These are phyloP conservation scores for Sarcophaga variegata DNA, from an alignment of 2,888 invertebrate species.

Conservation along the genomic window DNA sequence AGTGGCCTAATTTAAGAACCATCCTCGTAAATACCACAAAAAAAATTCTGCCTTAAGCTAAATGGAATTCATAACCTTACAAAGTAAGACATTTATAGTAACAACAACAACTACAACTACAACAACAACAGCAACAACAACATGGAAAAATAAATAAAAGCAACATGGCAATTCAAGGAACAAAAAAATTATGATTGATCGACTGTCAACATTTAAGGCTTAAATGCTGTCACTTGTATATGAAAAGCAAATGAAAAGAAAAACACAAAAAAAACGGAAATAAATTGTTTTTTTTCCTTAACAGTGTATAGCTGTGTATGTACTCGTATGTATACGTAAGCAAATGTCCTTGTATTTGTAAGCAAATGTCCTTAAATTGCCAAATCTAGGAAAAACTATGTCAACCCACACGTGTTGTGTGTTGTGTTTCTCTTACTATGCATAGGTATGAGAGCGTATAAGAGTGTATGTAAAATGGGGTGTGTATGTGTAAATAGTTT, in stretches of 20 bases:
- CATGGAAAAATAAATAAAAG: neutral
- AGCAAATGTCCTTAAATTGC: constrained; percentile 20
- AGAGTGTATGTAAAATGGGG: neutral
- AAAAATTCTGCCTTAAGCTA: constrained; percentile 40
- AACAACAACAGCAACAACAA: neutral
- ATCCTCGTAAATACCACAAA: constrained; percentile 10
- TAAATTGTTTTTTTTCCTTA: neutral
- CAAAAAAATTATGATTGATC: constrained; percentile 55
- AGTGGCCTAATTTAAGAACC: neutral
- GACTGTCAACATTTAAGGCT: constrained; percentile 56
- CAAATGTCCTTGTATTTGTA: neutral
- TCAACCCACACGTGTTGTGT: neutral
- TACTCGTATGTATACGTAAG: neutral
- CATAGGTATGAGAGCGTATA: neutral
- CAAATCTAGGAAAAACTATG: constrained; percentile 1
- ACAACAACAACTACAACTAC: neutral
- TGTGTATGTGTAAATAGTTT: constrained; percentile 33
- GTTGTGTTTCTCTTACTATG: neutral
- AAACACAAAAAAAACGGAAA: neutral
- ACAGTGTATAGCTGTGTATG: neutral
- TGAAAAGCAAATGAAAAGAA: too few relatives aligned
- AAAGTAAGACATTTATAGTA: too few relatives aligned
- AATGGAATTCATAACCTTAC: neutral
- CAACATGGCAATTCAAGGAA: neutral
- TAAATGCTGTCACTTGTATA: constrained; percentile 30